These are phyloP conservation scores for Alligator mississippiensis DNA, from an alignment of 2,113 vertebrate genomes.

Conservation along the genomic window DNA sequence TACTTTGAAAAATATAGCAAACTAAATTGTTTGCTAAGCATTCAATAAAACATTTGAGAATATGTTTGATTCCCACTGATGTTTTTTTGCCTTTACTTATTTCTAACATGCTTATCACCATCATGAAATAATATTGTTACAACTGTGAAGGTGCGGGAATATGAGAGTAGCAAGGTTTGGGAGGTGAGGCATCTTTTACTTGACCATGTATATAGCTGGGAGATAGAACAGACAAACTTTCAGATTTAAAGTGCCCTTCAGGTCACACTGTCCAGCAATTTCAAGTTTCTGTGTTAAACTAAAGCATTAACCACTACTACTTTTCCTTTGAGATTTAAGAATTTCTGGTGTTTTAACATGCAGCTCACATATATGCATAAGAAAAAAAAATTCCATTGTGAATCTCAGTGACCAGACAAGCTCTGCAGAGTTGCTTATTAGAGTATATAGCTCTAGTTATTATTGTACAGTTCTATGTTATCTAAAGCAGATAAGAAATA, in stretches of 20 bases:
- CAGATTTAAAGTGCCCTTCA: not conserved
- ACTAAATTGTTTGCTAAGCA: not conserved
- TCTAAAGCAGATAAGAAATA: conserved; percentile 20
- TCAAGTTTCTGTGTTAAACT: not conserved
- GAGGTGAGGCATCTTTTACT: no score
- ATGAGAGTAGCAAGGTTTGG: no score
- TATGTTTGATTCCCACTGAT: not conserved
- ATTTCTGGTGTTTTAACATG: conserved; percentile 37
- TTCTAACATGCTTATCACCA: not conserved
- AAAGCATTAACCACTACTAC: not conserved
- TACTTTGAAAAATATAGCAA: not conserved
- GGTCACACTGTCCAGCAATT: not conserved
- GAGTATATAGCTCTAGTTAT: not conserved
- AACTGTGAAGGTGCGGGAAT: no score
- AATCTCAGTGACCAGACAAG: not conserved
- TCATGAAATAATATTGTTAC: no score
- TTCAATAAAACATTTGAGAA: conserved; percentile 36
- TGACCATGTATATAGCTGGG: no score
- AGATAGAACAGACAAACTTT: no score
- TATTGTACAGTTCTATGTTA: not conserved
- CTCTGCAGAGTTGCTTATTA: not conserved
- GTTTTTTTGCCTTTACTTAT: not conserved
- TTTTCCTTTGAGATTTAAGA: not conserved
- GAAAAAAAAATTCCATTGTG: not conserved
- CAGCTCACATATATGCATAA: not conserved